Percentiles rank a stretch among this genome's conserved stretches.
Evolutionary conservation across 2,888 invertebrate genomes (phyloP).

Genomic region (Campopleginae sp.): DNA sequence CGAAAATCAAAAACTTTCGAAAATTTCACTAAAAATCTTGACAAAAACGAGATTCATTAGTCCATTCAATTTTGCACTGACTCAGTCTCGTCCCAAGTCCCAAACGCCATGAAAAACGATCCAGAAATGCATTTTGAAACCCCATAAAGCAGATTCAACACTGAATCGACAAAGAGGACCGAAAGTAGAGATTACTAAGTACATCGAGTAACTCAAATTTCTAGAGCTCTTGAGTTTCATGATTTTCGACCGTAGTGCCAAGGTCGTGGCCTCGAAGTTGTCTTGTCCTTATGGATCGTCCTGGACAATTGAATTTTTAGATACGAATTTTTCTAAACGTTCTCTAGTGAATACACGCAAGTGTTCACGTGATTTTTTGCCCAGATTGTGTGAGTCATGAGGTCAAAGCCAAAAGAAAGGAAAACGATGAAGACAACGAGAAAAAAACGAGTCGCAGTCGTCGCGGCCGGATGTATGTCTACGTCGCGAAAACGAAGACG

Average conservation of each 20-base stretch:
- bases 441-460: conserved; percentile 31
- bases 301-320: conserved; percentile 20
- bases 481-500: conserved; percentile 62
- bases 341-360: conserved; percentile 17
- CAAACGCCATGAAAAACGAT: too few species aligned
- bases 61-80: neutral
- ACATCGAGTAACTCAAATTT: neutral
- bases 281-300: conserved; percentile 44
- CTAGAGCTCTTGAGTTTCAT: conserved; percentile 44
- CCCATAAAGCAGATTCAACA: neutral
- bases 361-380: conserved; percentile 12
- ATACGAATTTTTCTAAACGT: conserved; percentile 15
- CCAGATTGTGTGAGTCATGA: conserved; percentile 45
- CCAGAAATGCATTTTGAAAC: neutral
- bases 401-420: conserved; percentile 14
- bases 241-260: conserved; percentile 59
- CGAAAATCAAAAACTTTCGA: neutral
- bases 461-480: conserved; percentile 60
- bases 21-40: neutral
- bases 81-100: neutral
- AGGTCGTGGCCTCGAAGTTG: conserved; percentile 63
- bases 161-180: neutral
- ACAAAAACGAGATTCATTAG: neutral
- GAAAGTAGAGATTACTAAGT: neutral
- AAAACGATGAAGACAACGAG: neutral